Percentiles rank a stretch among this genome's conserved stretches.
These are phyloP conservation scores for Geophilus truncorum DNA, from an alignment of 2,888 invertebrate species.

Conservation along the genomic window DNA sequence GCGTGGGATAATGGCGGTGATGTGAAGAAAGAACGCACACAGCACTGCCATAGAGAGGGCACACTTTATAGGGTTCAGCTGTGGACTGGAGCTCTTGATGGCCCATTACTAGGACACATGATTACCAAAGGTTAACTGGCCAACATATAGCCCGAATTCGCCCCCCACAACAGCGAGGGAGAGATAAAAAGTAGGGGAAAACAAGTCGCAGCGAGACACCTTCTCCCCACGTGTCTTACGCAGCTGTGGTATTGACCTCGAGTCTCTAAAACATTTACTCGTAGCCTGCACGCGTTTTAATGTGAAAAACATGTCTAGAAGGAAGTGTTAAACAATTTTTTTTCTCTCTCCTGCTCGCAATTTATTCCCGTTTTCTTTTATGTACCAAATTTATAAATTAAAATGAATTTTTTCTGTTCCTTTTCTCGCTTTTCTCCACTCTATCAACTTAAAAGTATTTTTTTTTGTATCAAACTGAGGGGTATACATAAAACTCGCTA, in stretches of 20 bases:
- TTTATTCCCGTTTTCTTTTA: not conserved
- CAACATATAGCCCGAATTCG: constrained; percentile 3
- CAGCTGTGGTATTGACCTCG: not conserved
- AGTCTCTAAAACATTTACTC: not conserved
- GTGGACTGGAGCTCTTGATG: constrained; percentile 23
- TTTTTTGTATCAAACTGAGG: not conserved
- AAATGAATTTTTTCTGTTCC: not conserved
- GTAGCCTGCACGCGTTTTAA: constrained; percentile 3
- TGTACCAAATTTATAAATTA: not conserved
- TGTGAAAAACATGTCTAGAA: constrained; percentile 6
- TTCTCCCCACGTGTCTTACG: not conserved
- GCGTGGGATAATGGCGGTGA: not conserved
- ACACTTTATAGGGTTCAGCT: constrained; percentile 25
- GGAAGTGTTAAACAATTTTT: not conserved
- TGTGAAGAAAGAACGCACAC: not conserved
- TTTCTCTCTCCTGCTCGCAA: not conserved
- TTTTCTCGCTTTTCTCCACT: not conserved
- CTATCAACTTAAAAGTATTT: not conserved
- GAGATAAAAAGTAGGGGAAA: not conserved
- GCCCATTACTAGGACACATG: constrained; percentile 25
- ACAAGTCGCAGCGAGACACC: not conserved
- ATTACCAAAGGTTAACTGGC: constrained; percentile 30
- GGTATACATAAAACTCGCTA: not conserved
- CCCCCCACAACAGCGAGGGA: not conserved
- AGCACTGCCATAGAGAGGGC: not conserved